These are phyloP conservation scores for pig (Sus scrofa) DNA, from an alignment of 2,113 vertebrate species.

Conservation along the genomic window DNA sequence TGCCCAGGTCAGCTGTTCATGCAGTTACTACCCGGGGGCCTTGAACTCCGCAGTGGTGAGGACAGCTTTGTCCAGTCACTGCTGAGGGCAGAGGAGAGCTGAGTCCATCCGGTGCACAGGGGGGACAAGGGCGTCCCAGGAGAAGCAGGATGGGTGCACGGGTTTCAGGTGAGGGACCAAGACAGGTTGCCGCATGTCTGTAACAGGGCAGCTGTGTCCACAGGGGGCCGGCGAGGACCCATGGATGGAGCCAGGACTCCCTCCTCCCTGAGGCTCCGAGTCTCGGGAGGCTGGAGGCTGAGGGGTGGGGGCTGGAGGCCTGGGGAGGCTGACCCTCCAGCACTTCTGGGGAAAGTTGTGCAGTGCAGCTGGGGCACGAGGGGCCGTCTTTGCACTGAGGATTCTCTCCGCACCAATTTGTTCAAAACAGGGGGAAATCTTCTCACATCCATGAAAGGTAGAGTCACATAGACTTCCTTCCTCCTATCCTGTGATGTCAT, in stretches of 20 bases:
- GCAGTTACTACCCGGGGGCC: neutral
- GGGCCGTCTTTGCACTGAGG: neutral
- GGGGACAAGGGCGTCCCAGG: accelerated
- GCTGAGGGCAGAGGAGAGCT: too few species aligned
- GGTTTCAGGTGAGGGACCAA: neutral
- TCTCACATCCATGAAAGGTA: too few species aligned
- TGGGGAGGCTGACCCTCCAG: neutral
- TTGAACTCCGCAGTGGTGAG: too few species aligned
- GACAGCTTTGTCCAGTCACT: neutral
- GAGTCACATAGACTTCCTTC: too few species aligned
- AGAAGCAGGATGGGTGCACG: accelerated
- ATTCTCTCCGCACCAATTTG: too few species aligned
- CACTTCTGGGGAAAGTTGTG: neutral
- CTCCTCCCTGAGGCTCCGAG: neutral
- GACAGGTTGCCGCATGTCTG: accelerated
- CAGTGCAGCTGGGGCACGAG: accelerated
- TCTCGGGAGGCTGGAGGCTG: neutral
- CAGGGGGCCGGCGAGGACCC: too few species aligned
- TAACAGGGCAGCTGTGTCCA: accelerated
- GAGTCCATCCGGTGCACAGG: too few species aligned
- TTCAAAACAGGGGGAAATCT: too few species aligned
- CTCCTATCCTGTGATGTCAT: too few species aligned
- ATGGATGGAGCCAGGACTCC: neutral
- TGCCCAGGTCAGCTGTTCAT: too few species aligned
- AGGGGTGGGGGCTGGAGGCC: neutral